Conservation (phyloP, 2,797 vertebrate genomes). For the Hydrophis major region DNA sequence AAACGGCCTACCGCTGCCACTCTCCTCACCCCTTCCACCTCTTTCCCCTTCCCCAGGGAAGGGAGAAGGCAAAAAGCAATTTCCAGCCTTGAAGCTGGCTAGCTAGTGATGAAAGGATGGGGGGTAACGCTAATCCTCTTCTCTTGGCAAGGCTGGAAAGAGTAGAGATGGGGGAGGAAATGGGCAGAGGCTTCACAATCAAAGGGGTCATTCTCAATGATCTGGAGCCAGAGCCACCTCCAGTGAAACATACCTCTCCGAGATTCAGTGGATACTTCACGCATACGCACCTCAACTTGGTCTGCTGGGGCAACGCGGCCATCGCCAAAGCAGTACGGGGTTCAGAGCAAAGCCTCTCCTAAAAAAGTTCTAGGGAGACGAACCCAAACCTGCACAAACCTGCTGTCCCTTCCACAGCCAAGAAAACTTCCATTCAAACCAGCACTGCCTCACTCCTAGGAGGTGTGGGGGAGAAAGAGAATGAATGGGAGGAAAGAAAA, state of each 20-base stretch:
- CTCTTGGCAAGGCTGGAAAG: not conserved
- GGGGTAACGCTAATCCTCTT: not conserved
- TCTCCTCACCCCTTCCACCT: not conserved
- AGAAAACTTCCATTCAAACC: too few species aligned
- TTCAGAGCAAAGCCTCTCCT: too few species aligned
- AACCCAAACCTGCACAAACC: too few species aligned
- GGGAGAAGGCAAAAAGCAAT: not conserved
- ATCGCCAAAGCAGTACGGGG: too few species aligned
- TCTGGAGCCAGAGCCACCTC: not conserved
- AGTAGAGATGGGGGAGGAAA: not conserved
- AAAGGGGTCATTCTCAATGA: conserved; percentile 1
- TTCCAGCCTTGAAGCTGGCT: too few species aligned
- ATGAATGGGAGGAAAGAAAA: too few species aligned
- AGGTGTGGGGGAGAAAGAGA: too few species aligned
- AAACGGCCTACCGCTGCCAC: not conserved
- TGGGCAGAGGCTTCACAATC: not conserved
- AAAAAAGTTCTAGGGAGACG: too few species aligned
- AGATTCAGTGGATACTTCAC: not conserved
- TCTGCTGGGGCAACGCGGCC: too few species aligned
- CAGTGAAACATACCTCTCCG: not conserved
- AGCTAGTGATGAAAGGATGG: too few species aligned
- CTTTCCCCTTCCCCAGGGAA: not conserved
- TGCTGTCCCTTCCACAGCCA: too few species aligned
- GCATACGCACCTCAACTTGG: not conserved
- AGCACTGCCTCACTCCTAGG: too few species aligned